A percentile compares a stretch with the other conserved stretches of the same genome.
Conservation (phyloP, 2,797 vertebrate species). For the Chromobotia macracanthus region DNA sequence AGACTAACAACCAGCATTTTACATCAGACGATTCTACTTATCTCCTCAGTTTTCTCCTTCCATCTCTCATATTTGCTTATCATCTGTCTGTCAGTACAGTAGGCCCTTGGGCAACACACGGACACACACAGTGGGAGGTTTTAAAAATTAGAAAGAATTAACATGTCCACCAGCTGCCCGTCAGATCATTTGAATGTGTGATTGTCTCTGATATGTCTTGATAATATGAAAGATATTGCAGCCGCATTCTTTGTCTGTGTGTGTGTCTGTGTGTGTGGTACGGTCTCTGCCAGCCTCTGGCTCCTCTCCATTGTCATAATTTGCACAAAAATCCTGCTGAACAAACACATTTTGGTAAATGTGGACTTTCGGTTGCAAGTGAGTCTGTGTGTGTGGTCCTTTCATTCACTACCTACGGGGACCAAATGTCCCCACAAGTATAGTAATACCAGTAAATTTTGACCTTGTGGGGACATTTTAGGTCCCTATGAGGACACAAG, state of each 20-base stretch:
- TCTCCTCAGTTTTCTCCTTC: not conserved
- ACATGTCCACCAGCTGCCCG: slow-evolving; percentile 42
- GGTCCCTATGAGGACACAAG: too few species aligned
- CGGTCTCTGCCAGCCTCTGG: not conserved
- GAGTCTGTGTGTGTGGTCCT: not conserved
- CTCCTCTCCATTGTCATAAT: slow-evolving; percentile 27
- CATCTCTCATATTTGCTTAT: not conserved
- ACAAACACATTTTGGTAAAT: slow-evolving; percentile 20
- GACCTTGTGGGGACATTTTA: too few species aligned
- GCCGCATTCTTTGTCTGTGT: not conserved
- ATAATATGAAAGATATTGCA: slow-evolving; percentile 18
- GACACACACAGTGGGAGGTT: slow-evolving; percentile 23
- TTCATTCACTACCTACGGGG: too few species aligned
- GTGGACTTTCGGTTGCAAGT: not conserved
- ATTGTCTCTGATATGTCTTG: slow-evolving; percentile 34
- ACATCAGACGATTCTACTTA: slow-evolving; percentile 7
- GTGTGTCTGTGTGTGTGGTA: not conserved
- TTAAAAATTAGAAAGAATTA: slow-evolving; percentile 32
- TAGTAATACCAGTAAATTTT: too few species aligned
- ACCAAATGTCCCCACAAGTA: too few species aligned
- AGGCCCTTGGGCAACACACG: slow-evolving; percentile 27
- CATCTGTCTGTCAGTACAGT: not conserved
- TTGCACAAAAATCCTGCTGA: slow-evolving; percentile 26
- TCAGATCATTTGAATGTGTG: slow-evolving; percentile 4
- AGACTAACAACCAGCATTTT: not conserved